Evolutionary conservation across 2,113 vertebrate species (phyloP).

Genomic region (Elgaria multicarinata): DNA sequence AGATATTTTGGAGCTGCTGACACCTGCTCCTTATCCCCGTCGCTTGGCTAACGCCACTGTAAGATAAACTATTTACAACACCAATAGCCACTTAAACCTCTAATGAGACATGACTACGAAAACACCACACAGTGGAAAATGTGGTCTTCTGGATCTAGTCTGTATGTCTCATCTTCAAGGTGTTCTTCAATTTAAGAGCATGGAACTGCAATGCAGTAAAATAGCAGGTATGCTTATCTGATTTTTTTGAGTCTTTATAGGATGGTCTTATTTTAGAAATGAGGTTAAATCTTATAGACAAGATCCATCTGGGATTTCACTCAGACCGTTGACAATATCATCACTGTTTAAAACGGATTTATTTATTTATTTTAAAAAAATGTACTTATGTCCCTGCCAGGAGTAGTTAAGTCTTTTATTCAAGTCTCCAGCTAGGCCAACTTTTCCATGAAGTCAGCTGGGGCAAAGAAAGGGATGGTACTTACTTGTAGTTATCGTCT

Average conservation of each 20-base stretch:
- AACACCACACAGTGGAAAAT: neutral
- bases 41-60: neutral
- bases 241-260: neutral
- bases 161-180: neutral
- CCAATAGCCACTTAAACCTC: neutral
- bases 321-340: constrained; percentile 27
- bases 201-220: neutral
- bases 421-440: constrained; percentile 18
- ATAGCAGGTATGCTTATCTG: constrained; percentile 20
- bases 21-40: no score
- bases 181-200: neutral
- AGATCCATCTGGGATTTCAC: constrained; percentile 42
- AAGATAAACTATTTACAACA: neutral
- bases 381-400: neutral
- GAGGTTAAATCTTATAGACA: neutral
- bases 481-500: constrained; percentile 97
- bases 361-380: neutral
- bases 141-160: neutral
- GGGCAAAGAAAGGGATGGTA: constrained; percentile 30
- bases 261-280: neutral
- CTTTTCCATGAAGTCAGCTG: neutral
- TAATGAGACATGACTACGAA: neutral
- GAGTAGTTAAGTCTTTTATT: neutral
- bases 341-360: constrained; percentile 6
- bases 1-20: no score